These are phyloP conservation scores for Hypotaenidia philippensis DNA, from an alignment of 2,797 vertebrate genomes.

Conservation along the genomic window DNA sequence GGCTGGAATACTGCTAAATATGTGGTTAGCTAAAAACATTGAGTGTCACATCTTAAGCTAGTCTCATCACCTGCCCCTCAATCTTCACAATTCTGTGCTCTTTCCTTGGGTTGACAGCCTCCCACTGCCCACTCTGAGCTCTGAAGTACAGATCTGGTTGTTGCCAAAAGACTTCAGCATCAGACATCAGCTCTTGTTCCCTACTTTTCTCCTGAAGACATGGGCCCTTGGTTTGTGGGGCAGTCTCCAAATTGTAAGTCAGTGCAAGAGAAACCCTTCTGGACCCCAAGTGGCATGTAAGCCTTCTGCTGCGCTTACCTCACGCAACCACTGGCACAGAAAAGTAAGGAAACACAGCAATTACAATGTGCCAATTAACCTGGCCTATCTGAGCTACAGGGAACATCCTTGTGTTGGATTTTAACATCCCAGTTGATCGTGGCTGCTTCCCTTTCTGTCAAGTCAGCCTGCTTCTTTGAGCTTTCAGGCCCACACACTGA, in stretches of 20 bases:
- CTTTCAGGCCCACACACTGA: conserved; percentile 70
- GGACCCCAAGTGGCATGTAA: fast-evolving
- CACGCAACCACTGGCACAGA: not conserved
- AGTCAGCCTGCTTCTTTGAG: conserved; percentile 58
- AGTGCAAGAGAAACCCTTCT: not conserved
- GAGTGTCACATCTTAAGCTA: not conserved
- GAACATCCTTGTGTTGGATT: conserved; percentile 10
- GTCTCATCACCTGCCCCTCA: not conserved
- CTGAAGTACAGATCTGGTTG: fast-evolving
- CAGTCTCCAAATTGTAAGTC: not conserved
- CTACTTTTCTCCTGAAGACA: not conserved
- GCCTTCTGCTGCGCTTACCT: not conserved
- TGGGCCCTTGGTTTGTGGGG: not conserved
- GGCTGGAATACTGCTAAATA: not conserved
- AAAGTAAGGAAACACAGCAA: not conserved
- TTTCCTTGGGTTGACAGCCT: not conserved
- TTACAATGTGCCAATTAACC: conserved; percentile 15
- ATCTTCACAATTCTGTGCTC: not conserved
- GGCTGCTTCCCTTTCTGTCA: conserved; percentile 40
- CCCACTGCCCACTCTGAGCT: not conserved
- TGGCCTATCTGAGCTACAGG: not conserved
- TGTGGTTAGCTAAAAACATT: not conserved
- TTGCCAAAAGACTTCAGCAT: not conserved
- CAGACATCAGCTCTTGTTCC: not conserved
- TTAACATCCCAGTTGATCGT: not conserved